Base-by-base conservation (phyloP, 2,797 vertebrate genomes). In the Lutjanus argentimaculatus region DNA sequence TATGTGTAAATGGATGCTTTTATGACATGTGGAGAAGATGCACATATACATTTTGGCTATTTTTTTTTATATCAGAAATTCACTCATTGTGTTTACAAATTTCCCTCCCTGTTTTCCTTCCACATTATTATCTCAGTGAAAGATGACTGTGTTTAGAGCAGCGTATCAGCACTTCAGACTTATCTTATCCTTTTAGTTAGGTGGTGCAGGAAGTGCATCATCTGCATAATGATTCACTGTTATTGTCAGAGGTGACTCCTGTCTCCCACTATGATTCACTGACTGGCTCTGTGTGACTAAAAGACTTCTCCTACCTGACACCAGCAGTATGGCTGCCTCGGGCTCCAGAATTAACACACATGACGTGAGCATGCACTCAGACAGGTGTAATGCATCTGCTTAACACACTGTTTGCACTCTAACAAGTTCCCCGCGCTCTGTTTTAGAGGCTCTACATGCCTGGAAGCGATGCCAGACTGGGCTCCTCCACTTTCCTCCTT, bases 201-300 rank as follows among this genome's bases (percentile, higher is more conserved):
- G 84, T 87, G 72, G 42, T 51, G 77, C 84, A 90, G 91, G 89
- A 93, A 91, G 84, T 82, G 83, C 75, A 67, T 79, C 76, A 81
- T 89, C 85, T 91, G 63, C 45, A 14, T 73, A 43, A 59, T 93
- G 91, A 93, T 79, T 95, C 87, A 91, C 79, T 75, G 70, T 72
- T 83, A 63, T 83, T 88, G 79, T 92, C 79, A 84, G 81, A 70
- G 71, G 75, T 86, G 89, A 88, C 85, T 88, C 82, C 77, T 52
- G 11, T 65, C 71, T 85, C 63, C 48, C 65, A 25, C 59, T 76
- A 11, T 89, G 91, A 92, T 68, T 93, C 77, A 89, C 77, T 75
- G 69, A 67, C 67, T 73, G 59, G 51, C 55, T 73, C 75, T 71
- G 75, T 85, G 65, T 86, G 87, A 84, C 80, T 88, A 72, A 90